Evolutionary conservation across 64 coral and sea anemone species (phyloP), one percentile per base, ranked within the genome.

Genomic region (Dendronephthya gigantea): DNA sequence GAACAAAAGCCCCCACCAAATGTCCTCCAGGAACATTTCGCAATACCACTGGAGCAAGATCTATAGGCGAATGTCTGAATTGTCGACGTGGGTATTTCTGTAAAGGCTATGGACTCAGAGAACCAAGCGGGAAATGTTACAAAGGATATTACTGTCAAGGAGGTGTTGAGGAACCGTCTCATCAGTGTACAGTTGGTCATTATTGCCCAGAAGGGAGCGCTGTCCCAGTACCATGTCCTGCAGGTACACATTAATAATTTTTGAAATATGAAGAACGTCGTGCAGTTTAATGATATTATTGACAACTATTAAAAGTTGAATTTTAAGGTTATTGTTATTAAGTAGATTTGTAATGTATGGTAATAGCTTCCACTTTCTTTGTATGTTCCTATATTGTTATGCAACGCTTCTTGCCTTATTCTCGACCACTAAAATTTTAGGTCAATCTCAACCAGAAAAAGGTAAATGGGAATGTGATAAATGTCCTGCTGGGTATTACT

Each of bases 1-100:
- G 95, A 19, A 93, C 90, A 1, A 68, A 65, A 30, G 65, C 90
- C 34, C 95, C 95, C 7, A 41, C 88, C 27, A 83, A 89, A 36
- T 98, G 95, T 40, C 95, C 84, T 9, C 92, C 89, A 28, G 92
- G 95, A 27, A 98, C 95, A 29, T 98, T 90, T 87, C 92, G 95
- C 22, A 98, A 98, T 52, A 98, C 83, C 28, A 93, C 95, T 70
- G 95, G 95, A 13, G 95, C 95, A 48, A 82, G 75, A 55, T 93
- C 95, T 1, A 69, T 87, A 38, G 35, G 40, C 35, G 83, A 98
- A 11, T 98, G 95, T 35, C 92, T 98, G 9, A 90, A 98, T 41
- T 98, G 95, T 82, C 50, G 25, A 9, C 95, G 92, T 38, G 95
- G 95, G 35, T 98, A 84, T 52, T 98, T 88, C 43, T 98, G 95